phyloP scores from a whole-genome alignment of 2,888 invertebrate genomes.

The Archips crataeganus region DNA sequence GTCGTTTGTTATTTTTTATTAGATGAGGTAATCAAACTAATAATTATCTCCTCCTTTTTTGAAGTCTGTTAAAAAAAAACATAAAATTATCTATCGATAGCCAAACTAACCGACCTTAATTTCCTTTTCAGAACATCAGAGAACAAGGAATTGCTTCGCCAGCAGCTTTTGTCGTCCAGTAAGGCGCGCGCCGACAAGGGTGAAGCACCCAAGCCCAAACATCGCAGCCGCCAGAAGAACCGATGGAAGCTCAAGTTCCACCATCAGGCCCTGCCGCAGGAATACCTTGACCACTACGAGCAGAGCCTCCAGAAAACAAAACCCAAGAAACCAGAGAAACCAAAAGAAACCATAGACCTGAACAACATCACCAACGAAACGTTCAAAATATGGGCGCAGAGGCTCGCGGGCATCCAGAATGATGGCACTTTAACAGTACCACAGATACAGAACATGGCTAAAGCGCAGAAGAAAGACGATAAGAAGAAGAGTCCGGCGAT shows the following conservation, averaged over 20 bases:
- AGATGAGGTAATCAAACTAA: too few relatives aligned
- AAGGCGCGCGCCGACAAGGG: slow-evolving; percentile 68
- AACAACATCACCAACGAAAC: slow-evolving; percentile 86
- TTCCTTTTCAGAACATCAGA: slow-evolving; percentile 72
- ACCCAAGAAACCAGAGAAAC: slow-evolving; percentile 67
- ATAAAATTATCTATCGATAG: not conserved
- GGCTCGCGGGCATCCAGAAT: slow-evolving; percentile 90
- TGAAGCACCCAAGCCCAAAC: slow-evolving; percentile 69
- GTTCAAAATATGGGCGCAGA: slow-evolving; percentile 91
- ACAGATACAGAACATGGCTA: slow-evolving; percentile 63
- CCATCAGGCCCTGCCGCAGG: slow-evolving; percentile 92
- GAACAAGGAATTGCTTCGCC: slow-evolving; percentile 78
- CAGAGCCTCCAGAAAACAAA: slow-evolving; percentile 87
- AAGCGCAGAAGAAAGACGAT: slow-evolving; percentile 67
- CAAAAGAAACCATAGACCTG: slow-evolving; percentile 74
- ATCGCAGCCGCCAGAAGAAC: slow-evolving; percentile 86
- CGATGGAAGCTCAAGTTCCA: slow-evolving; percentile 92
- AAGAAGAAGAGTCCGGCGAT: slow-evolving; percentile 74
- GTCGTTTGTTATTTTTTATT: too few relatives aligned
- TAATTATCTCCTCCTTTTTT: too few relatives aligned
- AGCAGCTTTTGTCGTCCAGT: slow-evolving; percentile 75
- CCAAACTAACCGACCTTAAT: not conserved
- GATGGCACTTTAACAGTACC: slow-evolving; percentile 72
- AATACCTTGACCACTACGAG: slow-evolving; percentile 92
- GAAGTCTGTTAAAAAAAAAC: too few relatives aligned